Conservation (phyloP, 2,113 vertebrate genomes). For the Sceloporus undulatus region DNA sequence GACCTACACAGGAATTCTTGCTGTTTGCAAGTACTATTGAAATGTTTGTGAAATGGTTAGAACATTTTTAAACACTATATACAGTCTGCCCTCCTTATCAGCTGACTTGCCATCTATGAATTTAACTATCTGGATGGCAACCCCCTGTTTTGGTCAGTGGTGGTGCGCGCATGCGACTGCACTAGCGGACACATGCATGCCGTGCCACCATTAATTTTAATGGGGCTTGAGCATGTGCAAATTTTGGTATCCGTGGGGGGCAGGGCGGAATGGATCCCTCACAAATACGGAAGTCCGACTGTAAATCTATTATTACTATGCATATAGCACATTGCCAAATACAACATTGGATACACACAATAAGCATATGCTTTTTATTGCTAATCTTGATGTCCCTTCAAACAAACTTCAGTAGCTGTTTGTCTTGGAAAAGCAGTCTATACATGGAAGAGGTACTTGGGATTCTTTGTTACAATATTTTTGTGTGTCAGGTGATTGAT, state of each 20-base stretch:
- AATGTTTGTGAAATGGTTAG: background rate
- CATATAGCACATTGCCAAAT: background rate
- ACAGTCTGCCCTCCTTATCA: too few relatives aligned
- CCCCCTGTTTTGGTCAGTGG: too few relatives aligned
- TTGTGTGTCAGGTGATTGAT: background rate
- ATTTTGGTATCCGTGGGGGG: too few relatives aligned
- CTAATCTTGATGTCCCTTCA: background rate
- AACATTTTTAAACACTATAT: background rate
- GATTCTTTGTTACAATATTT: background rate
- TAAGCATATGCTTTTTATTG: background rate
- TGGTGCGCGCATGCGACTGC: too few relatives aligned
- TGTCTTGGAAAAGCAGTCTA: background rate
- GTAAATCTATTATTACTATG: background rate
- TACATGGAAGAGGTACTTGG: accelerated
- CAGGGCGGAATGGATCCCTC: too few relatives aligned
- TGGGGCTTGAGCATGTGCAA: too few relatives aligned
- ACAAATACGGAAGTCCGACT: too few relatives aligned
- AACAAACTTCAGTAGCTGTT: background rate
- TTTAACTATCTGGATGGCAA: too few relatives aligned
- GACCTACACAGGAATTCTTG: background rate
- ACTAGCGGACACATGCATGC: too few relatives aligned
- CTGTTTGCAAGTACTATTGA: background rate
- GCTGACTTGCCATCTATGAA: too few relatives aligned
- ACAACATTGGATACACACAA: background rate
- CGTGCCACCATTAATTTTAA: background rate